Evolutionary conservation across 2,113 vertebrate genomes (phyloP), one percentile per base, ranked within the genome.

Genomic region (Ochotona curzoniae): DNA sequence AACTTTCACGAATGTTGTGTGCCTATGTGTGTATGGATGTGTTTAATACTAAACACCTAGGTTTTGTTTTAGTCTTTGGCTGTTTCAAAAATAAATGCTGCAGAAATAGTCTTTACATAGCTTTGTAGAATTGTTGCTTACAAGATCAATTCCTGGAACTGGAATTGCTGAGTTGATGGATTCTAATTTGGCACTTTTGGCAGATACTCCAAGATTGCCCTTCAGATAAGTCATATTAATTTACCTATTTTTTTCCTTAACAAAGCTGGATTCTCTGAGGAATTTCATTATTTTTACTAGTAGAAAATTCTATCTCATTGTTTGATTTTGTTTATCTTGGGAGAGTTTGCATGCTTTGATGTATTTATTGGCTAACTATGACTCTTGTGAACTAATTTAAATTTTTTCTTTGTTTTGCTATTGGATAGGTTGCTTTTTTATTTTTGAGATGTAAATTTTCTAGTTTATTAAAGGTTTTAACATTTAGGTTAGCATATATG

Each of bases 131-230:
- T 85, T 84, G n/a, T 84, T 88, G 35, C n/a, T 89, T 95, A 57
- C 86, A 82, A 89, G n/a, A 69, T 81, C 85, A 70, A 92, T 76
- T 92, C 81, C 82, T 86, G 69, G 69, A 89, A 90, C 25, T 90
- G 54, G 71, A 92, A 83, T 61, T 78, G 75, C 64, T 92, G 86
- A 89, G 54, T 90, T 70, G 92, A 28, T 78, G 49, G n/a, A 76
- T 54, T 93, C 13, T 91, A 64, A 83, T 26, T 67, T 87, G 54
- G 79, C 91, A 88, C 47, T 88, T 93, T 95, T 84, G 35, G 2
- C 89, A 75, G 90, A 9, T 66, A 38, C 64, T 75, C 21, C 83
- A 30, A 71, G 54, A 90, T 87, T 71, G 70, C 57, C 86, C 57
- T 94, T 83, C 70, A 92, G 76, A 73, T 51, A 89, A 85, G 7